phyloP scores from a whole-genome alignment of 2,797 vertebrate species.

The Australoheros facetus region DNA sequence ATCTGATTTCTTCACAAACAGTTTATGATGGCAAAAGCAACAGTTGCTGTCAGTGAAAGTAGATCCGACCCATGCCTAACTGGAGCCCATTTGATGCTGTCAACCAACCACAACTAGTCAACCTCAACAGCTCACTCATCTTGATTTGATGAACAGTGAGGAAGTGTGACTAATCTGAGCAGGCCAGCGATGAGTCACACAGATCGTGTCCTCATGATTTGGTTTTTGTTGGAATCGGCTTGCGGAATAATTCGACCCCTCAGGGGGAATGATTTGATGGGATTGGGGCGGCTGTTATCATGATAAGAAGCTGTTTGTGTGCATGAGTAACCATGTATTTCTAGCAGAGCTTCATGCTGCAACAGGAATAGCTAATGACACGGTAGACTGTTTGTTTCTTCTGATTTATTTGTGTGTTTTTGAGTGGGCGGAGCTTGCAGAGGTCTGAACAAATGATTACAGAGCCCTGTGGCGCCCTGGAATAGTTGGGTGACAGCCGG shows the following conservation, averaged over 20 bases:
- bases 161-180: conserved; percentile 67
- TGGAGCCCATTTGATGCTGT: not conserved
- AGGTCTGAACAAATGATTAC: conserved; percentile 65
- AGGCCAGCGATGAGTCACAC: conserved; percentile 58
- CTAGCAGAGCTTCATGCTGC: conserved; percentile 33
- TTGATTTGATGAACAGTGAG: conserved; percentile 57
- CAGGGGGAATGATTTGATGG: not conserved
- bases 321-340: conserved; percentile 9
- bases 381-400: conserved; percentile 49
- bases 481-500: conserved; percentile 73
- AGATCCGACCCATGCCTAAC: conserved; percentile 11
- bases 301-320: conserved; percentile 19
- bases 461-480: conserved; percentile 57
- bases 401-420: conserved; percentile 66
- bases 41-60: conserved; percentile 36
- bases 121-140: conserved; percentile 61
- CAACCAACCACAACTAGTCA: conserved; percentile 34
- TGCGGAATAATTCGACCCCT: conserved; percentile 30
- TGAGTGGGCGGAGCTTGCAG: conserved; percentile 37
- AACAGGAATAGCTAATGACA: conserved; percentile 67
- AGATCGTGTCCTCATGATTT: conserved; percentile 37
- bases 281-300: not conserved
- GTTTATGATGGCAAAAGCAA: not conserved
- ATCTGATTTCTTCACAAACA: not conserved
- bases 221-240: conserved; percentile 32